These are phyloP conservation scores for Apodemia hepburni DNA, from an alignment of 2,888 invertebrate genomes.

Conservation along the genomic window DNA sequence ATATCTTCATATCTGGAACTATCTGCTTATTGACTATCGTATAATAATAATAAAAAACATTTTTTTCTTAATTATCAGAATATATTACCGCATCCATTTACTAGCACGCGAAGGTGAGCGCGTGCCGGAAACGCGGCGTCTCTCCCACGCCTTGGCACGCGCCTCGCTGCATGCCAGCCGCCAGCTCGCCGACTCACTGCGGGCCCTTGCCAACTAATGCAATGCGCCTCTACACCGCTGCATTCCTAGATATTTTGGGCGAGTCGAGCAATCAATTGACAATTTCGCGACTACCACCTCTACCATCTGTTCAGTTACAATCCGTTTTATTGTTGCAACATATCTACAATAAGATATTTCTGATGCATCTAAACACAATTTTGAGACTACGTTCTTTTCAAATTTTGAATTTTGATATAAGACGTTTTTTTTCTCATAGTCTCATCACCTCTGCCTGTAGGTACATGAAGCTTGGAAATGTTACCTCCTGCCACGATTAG, in stretches of 20 bases:
- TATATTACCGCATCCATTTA: constrained; percentile 18
- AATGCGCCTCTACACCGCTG: constrained; percentile 26
- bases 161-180: constrained; percentile 30
- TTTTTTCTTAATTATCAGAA: neutral
- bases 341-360: too few relatives aligned
- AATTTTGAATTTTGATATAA: too few relatives aligned
- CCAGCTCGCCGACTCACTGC: constrained; percentile 31
- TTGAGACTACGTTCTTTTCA: too few relatives aligned
- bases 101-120: constrained; percentile 29
- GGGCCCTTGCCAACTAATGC: constrained; percentile 28
- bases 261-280: neutral
- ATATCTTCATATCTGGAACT: neutral
- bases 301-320: too few relatives aligned
- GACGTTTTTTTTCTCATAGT: too few relatives aligned
- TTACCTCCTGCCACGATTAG: too few relatives aligned
- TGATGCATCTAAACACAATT: too few relatives aligned
- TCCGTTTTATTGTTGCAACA: too few relatives aligned
- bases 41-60: constrained; percentile 5
- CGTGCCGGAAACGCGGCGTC: constrained; percentile 62
- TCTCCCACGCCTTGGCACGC: constrained; percentile 72
- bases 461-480: too few relatives aligned
- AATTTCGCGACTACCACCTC: too few relatives aligned
- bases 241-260: constrained; percentile 30
- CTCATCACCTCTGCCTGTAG: too few relatives aligned
- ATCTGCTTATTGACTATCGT: neutral